phyloP scores from a whole-genome alignment of 2,113 vertebrate species.

The Cyprinodon brontotheroides region DNA sequence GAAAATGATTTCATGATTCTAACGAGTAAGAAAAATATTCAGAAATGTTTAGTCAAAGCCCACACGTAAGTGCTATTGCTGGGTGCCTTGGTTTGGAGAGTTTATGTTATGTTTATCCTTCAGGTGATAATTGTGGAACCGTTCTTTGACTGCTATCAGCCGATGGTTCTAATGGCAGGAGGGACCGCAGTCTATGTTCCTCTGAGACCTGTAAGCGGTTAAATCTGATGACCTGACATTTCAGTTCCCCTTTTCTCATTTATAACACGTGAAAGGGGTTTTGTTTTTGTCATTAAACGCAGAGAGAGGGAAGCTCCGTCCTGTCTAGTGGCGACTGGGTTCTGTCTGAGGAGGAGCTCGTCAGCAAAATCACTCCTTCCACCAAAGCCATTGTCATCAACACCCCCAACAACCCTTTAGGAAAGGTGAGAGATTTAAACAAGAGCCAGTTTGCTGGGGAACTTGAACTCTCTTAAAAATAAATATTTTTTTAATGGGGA shows the following conservation, averaged over 20 bases:
- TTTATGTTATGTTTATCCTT: slow-evolving; percentile 9
- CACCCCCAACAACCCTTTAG: slow-evolving; percentile 94
- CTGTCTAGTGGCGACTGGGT: slow-evolving; percentile 87
- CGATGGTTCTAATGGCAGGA: slow-evolving; percentile 91
- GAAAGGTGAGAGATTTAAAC: slow-evolving; percentile 85
- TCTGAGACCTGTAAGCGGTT: slow-evolving; percentile 85
- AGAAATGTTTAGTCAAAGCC: too few relatives aligned
- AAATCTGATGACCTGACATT: too few relatives aligned
- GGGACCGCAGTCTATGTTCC: slow-evolving; percentile 86
- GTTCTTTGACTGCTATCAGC: slow-evolving; percentile 93
- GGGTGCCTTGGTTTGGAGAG: neutral
- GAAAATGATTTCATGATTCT: too few relatives aligned
- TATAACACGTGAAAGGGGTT: neutral
- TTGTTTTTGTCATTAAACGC: slow-evolving; percentile 1
- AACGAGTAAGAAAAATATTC: too few relatives aligned
- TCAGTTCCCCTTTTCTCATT: neutral
- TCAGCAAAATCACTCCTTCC: slow-evolving; percentile 84
- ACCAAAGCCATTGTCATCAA: slow-evolving; percentile 94
- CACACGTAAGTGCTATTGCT: too few relatives aligned
- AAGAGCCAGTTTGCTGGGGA: neutral
- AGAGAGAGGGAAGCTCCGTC: slow-evolving; percentile 75
- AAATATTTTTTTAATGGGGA: neutral
- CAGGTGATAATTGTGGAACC: slow-evolving; percentile 97
- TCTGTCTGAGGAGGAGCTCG: slow-evolving; percentile 86
- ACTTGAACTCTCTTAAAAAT: neutral